Conservation (phyloP, 2,888 invertebrate genomes). For the Chloroclystis v-ata region DNA sequence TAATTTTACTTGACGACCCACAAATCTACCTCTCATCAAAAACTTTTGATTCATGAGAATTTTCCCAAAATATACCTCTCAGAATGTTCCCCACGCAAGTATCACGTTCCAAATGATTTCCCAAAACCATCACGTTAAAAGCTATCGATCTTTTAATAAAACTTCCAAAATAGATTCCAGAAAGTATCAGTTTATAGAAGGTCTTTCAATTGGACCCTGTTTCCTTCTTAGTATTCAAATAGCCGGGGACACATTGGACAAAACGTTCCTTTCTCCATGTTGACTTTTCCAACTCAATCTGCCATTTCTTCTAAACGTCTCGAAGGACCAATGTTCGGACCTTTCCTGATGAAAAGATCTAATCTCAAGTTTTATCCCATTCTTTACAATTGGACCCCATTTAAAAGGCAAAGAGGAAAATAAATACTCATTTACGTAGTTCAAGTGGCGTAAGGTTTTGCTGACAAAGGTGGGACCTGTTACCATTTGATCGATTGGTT, state of each 20-base stretch:
- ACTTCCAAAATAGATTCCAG: conserved; percentile 9
- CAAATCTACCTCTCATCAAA: no score
- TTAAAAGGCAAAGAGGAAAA: conserved; percentile 42
- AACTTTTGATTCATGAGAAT: no score
- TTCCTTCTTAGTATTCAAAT: conserved; percentile 30
- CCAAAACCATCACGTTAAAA: conserved; percentile 10
- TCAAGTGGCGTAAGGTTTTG: conserved; percentile 17
- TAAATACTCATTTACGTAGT: conserved; percentile 35
- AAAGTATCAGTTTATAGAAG: conserved; percentile 13
- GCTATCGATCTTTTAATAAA: conserved; percentile 14
- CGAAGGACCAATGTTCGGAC: conserved; percentile 56
- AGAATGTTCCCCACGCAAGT: background rate
- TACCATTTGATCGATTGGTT: no score
- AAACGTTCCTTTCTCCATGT: conserved; percentile 42
- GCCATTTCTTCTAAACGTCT: conserved; percentile 46
- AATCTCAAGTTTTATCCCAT: conserved; percentile 57
- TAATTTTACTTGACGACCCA: no score
- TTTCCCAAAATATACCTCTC: no score
- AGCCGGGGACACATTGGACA: conserved; percentile 38
- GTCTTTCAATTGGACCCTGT: conserved; percentile 9
- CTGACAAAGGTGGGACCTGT: background rate
- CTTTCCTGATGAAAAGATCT: conserved; percentile 62
- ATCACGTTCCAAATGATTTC: background rate
- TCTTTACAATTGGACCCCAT: conserved; percentile 50
- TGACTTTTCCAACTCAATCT: conserved; percentile 50